phyloP scores from a whole-genome alignment of 2,888 invertebrate species.

The Drosophila rubida region DNA sequence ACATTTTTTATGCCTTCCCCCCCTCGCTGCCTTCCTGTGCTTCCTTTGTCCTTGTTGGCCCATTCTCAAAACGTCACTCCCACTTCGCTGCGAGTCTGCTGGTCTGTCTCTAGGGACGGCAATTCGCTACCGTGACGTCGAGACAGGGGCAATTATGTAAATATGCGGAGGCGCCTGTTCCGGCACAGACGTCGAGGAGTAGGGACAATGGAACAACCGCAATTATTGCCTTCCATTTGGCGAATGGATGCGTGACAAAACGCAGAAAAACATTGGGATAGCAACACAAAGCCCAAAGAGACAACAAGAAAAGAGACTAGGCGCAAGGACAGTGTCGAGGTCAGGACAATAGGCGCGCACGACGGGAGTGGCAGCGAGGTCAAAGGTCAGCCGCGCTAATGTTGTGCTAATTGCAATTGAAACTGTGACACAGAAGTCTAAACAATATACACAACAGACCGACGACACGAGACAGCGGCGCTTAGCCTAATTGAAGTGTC shows the following conservation, averaged over 20 bases:
- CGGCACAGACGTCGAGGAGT: constrained; percentile 46
- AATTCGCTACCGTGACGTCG: constrained; percentile 53
- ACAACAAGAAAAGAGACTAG: constrained; percentile 2
- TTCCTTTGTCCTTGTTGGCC: constrained; percentile 15
- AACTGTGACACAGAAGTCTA: constrained; percentile 49
- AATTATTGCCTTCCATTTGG: constrained; percentile 75
- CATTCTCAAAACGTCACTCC: constrained; percentile 12
- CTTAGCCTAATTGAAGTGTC: constrained; percentile 71
- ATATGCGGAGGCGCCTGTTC: constrained; percentile 70
- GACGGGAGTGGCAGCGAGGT: constrained; percentile 76
- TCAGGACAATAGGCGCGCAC: constrained; percentile 59
- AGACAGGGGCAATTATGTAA: constrained; percentile 79
- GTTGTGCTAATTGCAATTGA: constrained; percentile 74
- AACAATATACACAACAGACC: constrained; percentile 36
- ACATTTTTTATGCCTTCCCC: background rate
- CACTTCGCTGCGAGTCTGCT: constrained; percentile 7
- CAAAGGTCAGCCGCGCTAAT: constrained; percentile 79
- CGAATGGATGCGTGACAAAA: constrained; percentile 75
- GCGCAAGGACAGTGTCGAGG: constrained; percentile 69
- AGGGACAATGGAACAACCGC: constrained; percentile 70
- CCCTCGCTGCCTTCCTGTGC: background rate
- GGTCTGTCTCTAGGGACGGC: constrained; percentile 2
- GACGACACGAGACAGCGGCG: constrained; percentile 65
- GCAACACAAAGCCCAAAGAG: background rate
- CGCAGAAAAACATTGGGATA: constrained; percentile 36